These are phyloP conservation scores for Neoniphon sammara DNA, from an alignment of 2,797 vertebrate genomes.

Conservation along the genomic window DNA sequence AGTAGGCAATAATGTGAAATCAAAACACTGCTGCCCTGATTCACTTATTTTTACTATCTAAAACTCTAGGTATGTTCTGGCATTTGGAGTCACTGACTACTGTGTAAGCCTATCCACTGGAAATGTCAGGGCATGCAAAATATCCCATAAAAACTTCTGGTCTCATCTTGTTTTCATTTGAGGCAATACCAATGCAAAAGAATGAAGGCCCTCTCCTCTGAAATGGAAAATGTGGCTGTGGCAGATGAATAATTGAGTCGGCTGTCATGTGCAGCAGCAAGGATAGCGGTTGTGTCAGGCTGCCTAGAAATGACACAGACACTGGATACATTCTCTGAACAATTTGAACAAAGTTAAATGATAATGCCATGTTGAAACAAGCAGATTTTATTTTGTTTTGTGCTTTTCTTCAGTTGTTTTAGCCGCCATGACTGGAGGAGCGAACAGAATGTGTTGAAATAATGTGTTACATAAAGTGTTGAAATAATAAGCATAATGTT, in stretches of 20 bases:
- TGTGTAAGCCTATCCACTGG: conserved; percentile 37
- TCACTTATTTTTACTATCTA: conserved; percentile 50
- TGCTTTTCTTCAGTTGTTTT: background rate
- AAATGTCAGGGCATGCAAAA: conserved; percentile 61
- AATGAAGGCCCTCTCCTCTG: conserved; percentile 46
- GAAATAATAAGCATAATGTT: conserved; percentile 60
- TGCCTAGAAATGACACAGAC: conserved; percentile 16
- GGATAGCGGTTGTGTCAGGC: conserved; percentile 17
- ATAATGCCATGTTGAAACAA: background rate
- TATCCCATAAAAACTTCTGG: conserved; percentile 56
- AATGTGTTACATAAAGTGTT: conserved; percentile 58
- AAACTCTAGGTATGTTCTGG: conserved; percentile 34
- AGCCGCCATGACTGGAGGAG: conserved; percentile 1
- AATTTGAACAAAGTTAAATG: conserved; percentile 18
- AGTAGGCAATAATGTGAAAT: conserved; percentile 35
- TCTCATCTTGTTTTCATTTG: conserved; percentile 56
- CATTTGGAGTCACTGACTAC: conserved; percentile 39
- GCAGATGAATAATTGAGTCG: conserved; percentile 65
- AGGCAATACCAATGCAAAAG: conserved; percentile 47
- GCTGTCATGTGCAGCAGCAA: conserved; percentile 41
- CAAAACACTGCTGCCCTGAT: conserved; percentile 26
- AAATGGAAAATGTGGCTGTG: conserved; percentile 54
- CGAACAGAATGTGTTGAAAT: conserved; percentile 48
- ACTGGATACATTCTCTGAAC: conserved; percentile 18
- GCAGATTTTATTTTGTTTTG: background rate